Evolutionary conservation across 2,888 invertebrate species (phyloP).

Genomic region (Melitaea athalia): DNA sequence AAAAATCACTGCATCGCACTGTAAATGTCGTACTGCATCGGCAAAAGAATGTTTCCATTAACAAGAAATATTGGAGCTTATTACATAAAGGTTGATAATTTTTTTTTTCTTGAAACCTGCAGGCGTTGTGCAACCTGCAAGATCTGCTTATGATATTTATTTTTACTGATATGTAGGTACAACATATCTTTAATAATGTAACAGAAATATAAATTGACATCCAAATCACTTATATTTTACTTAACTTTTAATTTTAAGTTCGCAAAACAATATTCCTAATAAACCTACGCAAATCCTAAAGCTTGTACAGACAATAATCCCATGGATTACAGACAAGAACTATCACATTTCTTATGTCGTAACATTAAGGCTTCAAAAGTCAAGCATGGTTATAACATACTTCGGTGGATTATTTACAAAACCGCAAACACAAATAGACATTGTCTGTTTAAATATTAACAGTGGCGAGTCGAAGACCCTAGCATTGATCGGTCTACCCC

Average conservation of each 20-base stretch:
- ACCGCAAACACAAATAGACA: slow-evolving; percentile 33
- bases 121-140: no score
- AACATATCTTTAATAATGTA: neutral
- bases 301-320: neutral
- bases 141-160: no score
- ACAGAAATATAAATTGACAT: neutral
- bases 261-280: neutral
- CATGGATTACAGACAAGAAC: neutral
- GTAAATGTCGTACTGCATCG: no score
- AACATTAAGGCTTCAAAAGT: neutral
- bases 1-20: no score
- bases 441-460: slow-evolving; percentile 37
- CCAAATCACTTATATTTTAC: neutral
- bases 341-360: neutral
- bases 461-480: slow-evolving; percentile 25
- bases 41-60: no score
- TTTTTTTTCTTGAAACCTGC: no score
- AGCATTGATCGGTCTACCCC: slow-evolving; percentile 45
- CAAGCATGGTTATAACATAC: neutral
- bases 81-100: no score
- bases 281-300: neutral
- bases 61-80: no score
- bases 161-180: no score
- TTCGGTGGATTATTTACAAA: slow-evolving; percentile 23
- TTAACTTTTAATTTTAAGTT: neutral